A percentile compares a stretch with the other conserved stretches of the same genome.
phyloP scores from a whole-genome alignment of 1,140 invertebrate species.

The Zaprionus nigranus region DNA sequence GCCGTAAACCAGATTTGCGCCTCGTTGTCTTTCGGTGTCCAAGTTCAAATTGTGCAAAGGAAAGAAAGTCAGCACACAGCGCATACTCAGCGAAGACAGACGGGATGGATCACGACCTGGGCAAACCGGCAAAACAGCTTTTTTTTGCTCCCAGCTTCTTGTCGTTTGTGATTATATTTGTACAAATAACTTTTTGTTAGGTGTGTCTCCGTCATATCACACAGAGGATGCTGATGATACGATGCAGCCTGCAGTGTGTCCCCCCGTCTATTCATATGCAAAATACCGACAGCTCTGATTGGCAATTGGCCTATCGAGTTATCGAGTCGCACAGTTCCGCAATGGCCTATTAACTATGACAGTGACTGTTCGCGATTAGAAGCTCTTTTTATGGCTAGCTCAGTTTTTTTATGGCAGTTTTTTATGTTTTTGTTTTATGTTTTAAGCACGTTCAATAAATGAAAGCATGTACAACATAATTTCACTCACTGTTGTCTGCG shows the following conservation, averaged over 20 bases:
- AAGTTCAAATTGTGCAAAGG: slow-evolving; percentile 81
- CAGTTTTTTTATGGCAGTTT: background rate
- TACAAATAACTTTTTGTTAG: slow-evolving; percentile 30
- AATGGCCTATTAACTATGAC: slow-evolving; percentile 27
- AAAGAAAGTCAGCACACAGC: slow-evolving; percentile 69
- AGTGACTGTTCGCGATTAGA: slow-evolving; percentile 26
- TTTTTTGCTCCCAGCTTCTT: slow-evolving; percentile 40
- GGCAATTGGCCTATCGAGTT: slow-evolving; percentile 1
- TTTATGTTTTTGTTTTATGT: slow-evolving; percentile 12
- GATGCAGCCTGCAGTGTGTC: background rate
- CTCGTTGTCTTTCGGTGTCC: slow-evolving; percentile 59
- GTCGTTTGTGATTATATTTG: slow-evolving; percentile 33
- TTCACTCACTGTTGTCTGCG: slow-evolving; percentile 58
- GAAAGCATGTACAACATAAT: slow-evolving; percentile 65
- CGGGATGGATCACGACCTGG: slow-evolving; percentile 68
- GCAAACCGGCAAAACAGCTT: slow-evolving; percentile 80
- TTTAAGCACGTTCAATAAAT: slow-evolving; percentile 49
- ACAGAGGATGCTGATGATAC: slow-evolving; percentile 24
- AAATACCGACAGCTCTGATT: slow-evolving; percentile 24
- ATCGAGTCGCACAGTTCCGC: slow-evolving; percentile 12
- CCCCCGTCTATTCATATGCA: slow-evolving; percentile 28
- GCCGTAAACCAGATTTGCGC: slow-evolving; percentile 71
- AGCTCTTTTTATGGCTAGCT: slow-evolving; percentile 20
- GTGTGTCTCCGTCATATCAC: slow-evolving; percentile 33
- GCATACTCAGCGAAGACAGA: slow-evolving; percentile 1